phyloP scores from a whole-genome alignment of 2,797 vertebrate genomes.

The Siniperca undulata region DNA sequence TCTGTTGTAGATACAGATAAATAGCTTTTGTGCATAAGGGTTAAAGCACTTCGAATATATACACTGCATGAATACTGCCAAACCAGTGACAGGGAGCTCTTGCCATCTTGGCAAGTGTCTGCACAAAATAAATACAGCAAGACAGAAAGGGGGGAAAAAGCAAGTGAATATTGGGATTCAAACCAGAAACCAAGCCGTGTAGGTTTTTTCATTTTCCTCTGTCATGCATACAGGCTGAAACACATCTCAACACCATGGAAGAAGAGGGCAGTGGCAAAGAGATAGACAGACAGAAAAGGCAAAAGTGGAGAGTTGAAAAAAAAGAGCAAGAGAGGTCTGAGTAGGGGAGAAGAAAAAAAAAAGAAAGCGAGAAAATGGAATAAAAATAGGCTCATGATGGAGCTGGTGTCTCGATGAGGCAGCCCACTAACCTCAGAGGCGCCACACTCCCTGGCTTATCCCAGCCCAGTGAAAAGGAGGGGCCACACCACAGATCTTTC shows the following conservation, averaged over 20 bases:
- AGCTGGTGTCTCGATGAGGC: constrained; percentile 86
- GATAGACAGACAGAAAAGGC: constrained; percentile 51
- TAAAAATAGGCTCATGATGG: constrained; percentile 88
- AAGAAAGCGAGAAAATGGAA: constrained; percentile 75
- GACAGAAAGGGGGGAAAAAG: constrained; percentile 56
- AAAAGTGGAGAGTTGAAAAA: constrained; percentile 47
- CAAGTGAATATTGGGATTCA: constrained; percentile 72
- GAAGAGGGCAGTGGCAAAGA: constrained; percentile 66
- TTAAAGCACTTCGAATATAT: constrained; percentile 63
- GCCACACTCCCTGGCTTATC: constrained; percentile 86
- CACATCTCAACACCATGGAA: constrained; percentile 58
- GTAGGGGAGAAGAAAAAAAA: constrained; percentile 60
- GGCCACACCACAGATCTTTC: constrained; percentile 82
- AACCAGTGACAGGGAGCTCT: constrained; percentile 74
- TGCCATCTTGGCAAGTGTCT: constrained; percentile 75
- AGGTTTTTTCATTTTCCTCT: constrained; percentile 64
- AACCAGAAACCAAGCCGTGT: constrained; percentile 74
- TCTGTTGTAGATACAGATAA: constrained; percentile 48
- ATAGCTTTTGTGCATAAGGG: constrained; percentile 52
- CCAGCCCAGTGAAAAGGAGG: constrained; percentile 80
- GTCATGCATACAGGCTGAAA: constrained; percentile 75
- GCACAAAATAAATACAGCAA: constrained; percentile 79
- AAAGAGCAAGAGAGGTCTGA: constrained; percentile 54
- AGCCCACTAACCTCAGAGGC: constrained; percentile 87
- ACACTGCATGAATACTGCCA: constrained; percentile 60